Evolutionary conservation across 2,888 invertebrate genomes (phyloP), one percentile per base, ranked within the genome.

Genomic region (Cryptosula pallasiana): DNA sequence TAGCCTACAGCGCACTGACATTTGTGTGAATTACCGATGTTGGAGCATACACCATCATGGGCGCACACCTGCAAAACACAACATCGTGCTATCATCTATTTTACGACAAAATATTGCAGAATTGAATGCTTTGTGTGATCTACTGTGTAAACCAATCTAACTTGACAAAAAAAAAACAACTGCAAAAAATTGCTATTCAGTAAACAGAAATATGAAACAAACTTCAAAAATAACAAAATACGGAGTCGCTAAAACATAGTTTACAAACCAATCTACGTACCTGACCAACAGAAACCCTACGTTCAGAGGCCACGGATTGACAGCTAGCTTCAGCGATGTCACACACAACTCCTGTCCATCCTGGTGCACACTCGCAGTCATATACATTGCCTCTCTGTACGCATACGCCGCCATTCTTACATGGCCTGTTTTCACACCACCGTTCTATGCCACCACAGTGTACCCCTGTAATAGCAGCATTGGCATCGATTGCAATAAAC

Each of bases 361-460:
- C 75, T 3, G 90, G 88, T 1, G 91, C 89, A 80, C 95, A 95
- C 75, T 92, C 90, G 78, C 95, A 95, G 77, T 91, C 89, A 81
- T 94, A 95, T 23, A 93, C 93, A 87, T 95, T 95, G 0, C 94
- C 94, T 73, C 91, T 87, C 84, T 95, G 95, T 57, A 75, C 72
- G 82, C 95, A 95, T 63, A 90, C 90, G 35, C 94, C 95, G 0
- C 92, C 93, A 80, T 95, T 95, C 83, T 91, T 94, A 82, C 95
- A 95, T 35, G 95, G 95, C n/a, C n/a, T n/a, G n/a, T 94, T 94
- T 3, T 92, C 91, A 81, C 95, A 95, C 81, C 95, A 95, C 79
- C 95, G 92, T 2, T 45, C 69, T 34, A 55, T 71, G 34, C 36
- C 57, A 34, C 74, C 74, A 35, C 63, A 63, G n/a, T 63, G 63